Conservation (phyloP, 2,113 vertebrate genomes). For the Dromiciops gliroides region DNA sequence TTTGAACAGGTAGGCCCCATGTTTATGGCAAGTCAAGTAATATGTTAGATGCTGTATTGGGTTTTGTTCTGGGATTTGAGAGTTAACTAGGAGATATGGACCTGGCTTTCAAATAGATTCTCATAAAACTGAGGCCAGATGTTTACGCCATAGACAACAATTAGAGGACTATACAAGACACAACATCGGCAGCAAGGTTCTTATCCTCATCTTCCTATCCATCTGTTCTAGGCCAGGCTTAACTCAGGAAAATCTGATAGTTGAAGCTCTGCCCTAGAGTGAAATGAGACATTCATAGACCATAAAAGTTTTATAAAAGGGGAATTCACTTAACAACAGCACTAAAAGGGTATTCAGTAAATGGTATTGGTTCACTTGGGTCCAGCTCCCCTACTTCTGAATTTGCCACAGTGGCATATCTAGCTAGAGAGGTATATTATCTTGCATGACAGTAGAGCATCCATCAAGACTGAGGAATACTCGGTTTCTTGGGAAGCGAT, state of each 20-base stretch:
- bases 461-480: not conserved
- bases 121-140: not conserved
- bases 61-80: not conserved
- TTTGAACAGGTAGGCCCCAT: not conserved
- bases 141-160: not conserved
- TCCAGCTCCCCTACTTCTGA: not conserved
- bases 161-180: not conserved
- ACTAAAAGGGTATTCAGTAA: not conserved
- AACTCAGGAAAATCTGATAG: not conserved
- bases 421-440: not conserved
- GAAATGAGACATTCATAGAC: not conserved
- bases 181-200: not conserved
- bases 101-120: not conserved
- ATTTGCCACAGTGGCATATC: not conserved
- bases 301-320: not conserved
- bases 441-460: not conserved
- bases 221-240: not conserved
- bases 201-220: not conserved
- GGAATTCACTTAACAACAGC: not conserved
- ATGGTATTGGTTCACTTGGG: not conserved
- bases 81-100: not conserved
- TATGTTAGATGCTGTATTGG: not conserved
- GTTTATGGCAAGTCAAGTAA: not conserved
- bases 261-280: not conserved
- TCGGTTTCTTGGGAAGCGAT: not conserved